Conservation (phyloP, 2,888 invertebrate species). For the Tetanocera ferruginea region DNA sequence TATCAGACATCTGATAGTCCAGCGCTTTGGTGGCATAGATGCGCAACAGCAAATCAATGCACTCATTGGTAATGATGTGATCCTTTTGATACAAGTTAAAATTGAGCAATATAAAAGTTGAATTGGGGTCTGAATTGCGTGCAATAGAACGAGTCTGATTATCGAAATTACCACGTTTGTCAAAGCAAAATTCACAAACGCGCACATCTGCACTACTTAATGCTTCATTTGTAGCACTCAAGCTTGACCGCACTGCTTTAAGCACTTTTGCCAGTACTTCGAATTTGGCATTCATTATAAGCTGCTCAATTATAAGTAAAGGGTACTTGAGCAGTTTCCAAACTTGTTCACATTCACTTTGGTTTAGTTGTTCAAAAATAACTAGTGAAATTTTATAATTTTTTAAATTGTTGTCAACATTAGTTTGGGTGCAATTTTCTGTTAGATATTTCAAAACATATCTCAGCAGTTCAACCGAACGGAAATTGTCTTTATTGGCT, state of each 20-base stretch:
- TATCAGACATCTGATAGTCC: slow-evolving; percentile 73
- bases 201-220: slow-evolving; percentile 35
- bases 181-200: slow-evolving; percentile 64
- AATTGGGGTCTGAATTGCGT: slow-evolving; percentile 49
- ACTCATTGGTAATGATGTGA: slow-evolving; percentile 73
- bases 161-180: slow-evolving; percentile 65
- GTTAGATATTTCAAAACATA: slow-evolving; percentile 77
- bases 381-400: slow-evolving; percentile 78
- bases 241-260: slow-evolving; percentile 71
- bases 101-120: slow-evolving; percentile 72
- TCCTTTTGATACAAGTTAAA: slow-evolving; percentile 75
- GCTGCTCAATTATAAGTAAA: slow-evolving; percentile 83
- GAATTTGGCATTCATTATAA: slow-evolving; percentile 87
- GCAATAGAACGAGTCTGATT: slow-evolving; percentile 54
- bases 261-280: slow-evolving; percentile 77
- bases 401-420: slow-evolving; percentile 68
- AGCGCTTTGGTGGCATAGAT: slow-evolving; percentile 85
- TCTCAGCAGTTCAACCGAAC: slow-evolving; percentile 75
- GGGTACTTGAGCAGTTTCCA: slow-evolving; percentile 80
- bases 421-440: slow-evolving; percentile 55
- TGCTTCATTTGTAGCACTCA: slow-evolving; percentile 43
- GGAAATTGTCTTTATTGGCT: slow-evolving; percentile 75
- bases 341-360: slow-evolving; percentile 73
- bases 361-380: slow-evolving; percentile 76
- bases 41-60: slow-evolving; percentile 78